phyloP scores from a whole-genome alignment of 2,888 invertebrate species.

The Falcaria lacertinaria region DNA sequence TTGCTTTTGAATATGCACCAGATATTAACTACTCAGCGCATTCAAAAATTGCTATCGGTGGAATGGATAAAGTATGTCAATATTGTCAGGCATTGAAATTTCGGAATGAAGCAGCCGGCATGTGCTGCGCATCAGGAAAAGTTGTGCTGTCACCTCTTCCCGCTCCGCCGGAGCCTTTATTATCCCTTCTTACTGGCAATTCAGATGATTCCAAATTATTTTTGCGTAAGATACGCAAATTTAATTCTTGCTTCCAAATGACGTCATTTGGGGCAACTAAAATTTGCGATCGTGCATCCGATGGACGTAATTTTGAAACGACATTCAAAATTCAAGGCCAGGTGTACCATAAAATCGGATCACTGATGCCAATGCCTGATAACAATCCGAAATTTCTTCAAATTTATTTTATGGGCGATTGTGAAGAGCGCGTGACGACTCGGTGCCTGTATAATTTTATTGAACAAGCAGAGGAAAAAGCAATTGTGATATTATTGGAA shows the following conservation, averaged over 20 bases:
- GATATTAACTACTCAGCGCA: slow-evolving; percentile 20
- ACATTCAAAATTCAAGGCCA: slow-evolving; percentile 16
- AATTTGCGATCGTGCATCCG: neutral
- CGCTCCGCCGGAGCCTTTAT: slow-evolving; percentile 12
- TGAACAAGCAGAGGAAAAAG: slow-evolving; percentile 1
- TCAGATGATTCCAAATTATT: neutral
- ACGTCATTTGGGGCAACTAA: neutral
- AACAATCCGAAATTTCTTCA: slow-evolving; percentile 17
- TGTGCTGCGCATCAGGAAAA: slow-evolving; percentile 19
- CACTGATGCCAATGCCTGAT: slow-evolving; percentile 12
- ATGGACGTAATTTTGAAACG: neutral
- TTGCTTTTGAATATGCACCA: slow-evolving; percentile 24
- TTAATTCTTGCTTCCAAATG: neutral
- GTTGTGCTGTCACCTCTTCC: slow-evolving; percentile 11
- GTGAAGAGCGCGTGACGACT: slow-evolving; percentile 4
- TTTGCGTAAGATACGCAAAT: neutral
- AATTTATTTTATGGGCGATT: slow-evolving; percentile 16
- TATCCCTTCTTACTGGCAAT: slow-evolving; percentile 7
- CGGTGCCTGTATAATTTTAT: slow-evolving; percentile 1
- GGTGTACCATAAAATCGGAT: slow-evolving; percentile 16
- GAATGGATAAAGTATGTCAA: slow-evolving; percentile 5
- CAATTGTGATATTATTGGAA: slow-evolving; percentile 1
- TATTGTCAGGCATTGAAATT: slow-evolving; percentile 8
- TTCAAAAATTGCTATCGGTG: slow-evolving; percentile 21
- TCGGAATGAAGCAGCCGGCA: slow-evolving; percentile 23